Evolutionary conservation across 2,888 invertebrate species (phyloP).

Genomic region (Drosophila testacea): DNA sequence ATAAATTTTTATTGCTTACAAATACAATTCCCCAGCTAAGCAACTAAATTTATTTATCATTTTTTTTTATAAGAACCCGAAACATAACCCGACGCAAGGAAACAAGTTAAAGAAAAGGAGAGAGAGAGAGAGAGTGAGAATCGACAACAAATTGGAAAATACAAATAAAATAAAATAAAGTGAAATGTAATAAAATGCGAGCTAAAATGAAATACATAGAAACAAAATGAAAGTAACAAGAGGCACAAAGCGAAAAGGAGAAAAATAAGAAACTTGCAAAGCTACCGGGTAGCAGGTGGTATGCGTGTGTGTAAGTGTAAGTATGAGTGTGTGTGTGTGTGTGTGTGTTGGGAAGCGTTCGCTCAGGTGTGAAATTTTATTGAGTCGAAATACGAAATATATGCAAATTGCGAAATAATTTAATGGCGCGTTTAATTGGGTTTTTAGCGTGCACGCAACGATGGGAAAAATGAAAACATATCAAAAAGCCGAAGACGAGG

Average conservation of each 20-base stretch:
- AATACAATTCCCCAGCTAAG: not conserved
- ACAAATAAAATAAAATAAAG: conserved; percentile 43
- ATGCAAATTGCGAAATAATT: conserved; percentile 80
- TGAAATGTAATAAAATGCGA: conserved; percentile 36
- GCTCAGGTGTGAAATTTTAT: conserved; percentile 78
- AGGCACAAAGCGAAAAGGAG: not conserved
- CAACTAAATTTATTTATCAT: not conserved
- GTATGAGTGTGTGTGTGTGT: conserved; percentile 33
- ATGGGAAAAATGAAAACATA: conserved; percentile 58
- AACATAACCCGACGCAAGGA: conserved; percentile 10
- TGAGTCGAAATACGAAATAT: conserved; percentile 79
- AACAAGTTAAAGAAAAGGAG: conserved; percentile 22
- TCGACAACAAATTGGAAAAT: conserved; percentile 49
- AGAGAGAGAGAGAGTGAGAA: conserved; percentile 10
- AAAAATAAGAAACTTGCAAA: conserved; percentile 29
- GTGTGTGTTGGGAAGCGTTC: conserved; percentile 35
- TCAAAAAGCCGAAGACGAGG: conserved; percentile 30
- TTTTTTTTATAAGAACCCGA: not conserved
- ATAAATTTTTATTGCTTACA: not conserved
- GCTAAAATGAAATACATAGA: conserved; percentile 45
- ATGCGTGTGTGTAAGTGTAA: conserved; percentile 31
- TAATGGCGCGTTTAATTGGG: conserved; percentile 80
- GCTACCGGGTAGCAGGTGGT: conserved; percentile 32
- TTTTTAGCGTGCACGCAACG: conserved; percentile 71
- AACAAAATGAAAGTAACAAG: conserved; percentile 25